Conservation (phyloP, 2,888 invertebrate genomes). For the Sphecodes monilicornis region DNA sequence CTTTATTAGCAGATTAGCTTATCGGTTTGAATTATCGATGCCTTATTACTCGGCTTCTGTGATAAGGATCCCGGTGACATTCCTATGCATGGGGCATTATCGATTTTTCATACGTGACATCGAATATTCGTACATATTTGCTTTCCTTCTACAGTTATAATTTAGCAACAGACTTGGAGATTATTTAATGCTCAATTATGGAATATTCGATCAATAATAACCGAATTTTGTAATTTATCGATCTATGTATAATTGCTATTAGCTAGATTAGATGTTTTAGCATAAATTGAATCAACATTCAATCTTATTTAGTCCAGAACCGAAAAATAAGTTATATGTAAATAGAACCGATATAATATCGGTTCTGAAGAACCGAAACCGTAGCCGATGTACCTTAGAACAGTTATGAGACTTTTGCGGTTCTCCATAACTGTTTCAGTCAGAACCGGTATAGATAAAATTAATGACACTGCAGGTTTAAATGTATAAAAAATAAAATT, state of each 20-base stretch:
- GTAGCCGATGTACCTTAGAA: too few species aligned
- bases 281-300: neutral
- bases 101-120: neutral
- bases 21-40: neutral
- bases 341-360: too few species aligned
- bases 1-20: neutral
- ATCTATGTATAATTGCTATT: too few species aligned
- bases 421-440: too few species aligned
- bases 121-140: neutral
- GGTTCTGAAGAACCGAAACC: too few species aligned
- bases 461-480: too few species aligned
- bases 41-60: neutral
- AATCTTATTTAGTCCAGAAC: too few species aligned
- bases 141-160: neutral
- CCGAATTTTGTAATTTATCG: too few species aligned
- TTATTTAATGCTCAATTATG: neutral
- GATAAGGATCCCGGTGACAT: neutral
- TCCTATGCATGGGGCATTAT: neutral
- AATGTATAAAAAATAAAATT: too few species aligned
- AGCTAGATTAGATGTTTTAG: neutral
- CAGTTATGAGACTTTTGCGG: too few species aligned
- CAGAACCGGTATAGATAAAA: too few species aligned
- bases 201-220: neutral
- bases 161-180: neutral
- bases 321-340: too few species aligned